Percentiles rank a stretch among this genome's conserved stretches.
These are phyloP conservation scores for Aphaenogaster ashmeadi DNA, from an alignment of 1,140 invertebrate species.

Conservation along the genomic window DNA sequence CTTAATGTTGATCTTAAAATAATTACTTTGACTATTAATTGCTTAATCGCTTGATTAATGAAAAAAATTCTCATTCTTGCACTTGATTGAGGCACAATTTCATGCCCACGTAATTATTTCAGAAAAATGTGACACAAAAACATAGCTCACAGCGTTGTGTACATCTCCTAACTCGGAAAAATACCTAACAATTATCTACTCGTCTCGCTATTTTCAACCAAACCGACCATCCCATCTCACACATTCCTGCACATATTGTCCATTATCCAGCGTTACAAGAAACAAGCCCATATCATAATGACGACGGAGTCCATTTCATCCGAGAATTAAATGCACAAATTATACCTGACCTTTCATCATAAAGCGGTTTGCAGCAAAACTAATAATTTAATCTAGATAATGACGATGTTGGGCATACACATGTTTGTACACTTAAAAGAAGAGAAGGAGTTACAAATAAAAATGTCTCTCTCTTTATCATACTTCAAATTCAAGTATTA, in stretches of 20 bases:
- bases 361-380: constrained; percentile 9
- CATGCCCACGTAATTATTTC: background rate
- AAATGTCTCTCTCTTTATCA: background rate
- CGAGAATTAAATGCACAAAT: constrained; percentile 58
- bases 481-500: background rate
- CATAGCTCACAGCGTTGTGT: background rate
- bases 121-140: constrained; percentile 23
- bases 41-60: background rate
- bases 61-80: background rate
- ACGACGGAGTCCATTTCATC: constrained; percentile 43
- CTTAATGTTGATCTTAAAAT: background rate
- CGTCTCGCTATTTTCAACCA: constrained; percentile 31
- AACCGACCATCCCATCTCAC: constrained; percentile 5
- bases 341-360: constrained; percentile 13
- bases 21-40: background rate
- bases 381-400: constrained; percentile 26
- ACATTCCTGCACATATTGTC: constrained; percentile 63
- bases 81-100: constrained; percentile 40
- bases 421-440: background rate
- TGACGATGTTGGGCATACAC: background rate
- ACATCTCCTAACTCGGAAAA: constrained; percentile 1
- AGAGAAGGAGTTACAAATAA: background rate
- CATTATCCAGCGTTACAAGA: constrained; percentile 57
- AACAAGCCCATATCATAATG: constrained; percentile 53
- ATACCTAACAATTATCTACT: constrained; percentile 64